Percentiles rank a stretch among this genome's conserved stretches.
These are phyloP conservation scores for Ctenopoma multispine DNA, from an alignment of 2,797 vertebrate genomes.

Conservation along the genomic window DNA sequence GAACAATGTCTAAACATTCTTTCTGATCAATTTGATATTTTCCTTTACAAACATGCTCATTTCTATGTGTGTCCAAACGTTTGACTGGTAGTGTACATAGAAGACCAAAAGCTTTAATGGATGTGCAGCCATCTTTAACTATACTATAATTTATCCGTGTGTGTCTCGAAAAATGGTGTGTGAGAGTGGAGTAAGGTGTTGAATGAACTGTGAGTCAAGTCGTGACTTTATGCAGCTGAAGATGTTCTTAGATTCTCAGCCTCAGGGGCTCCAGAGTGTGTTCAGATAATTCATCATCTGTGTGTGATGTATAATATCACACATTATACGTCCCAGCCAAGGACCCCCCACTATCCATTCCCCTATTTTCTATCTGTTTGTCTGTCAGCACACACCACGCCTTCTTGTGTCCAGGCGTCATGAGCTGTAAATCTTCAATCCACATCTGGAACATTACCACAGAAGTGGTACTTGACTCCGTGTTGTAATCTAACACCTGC, in stretches of 20 bases:
- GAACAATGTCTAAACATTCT: too few relatives aligned
- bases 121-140: neutral
- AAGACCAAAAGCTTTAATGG: neutral
- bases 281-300: constrained; percentile 57
- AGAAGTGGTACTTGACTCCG: constrained; percentile 53
- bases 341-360: neutral
- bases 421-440: constrained; percentile 52
- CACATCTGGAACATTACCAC: constrained; percentile 56
- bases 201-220: constrained; percentile 52
- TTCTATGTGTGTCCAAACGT: too few relatives aligned
- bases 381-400: constrained; percentile 26
- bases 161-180: constrained; percentile 25
- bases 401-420: constrained; percentile 27
- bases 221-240: constrained; percentile 9
- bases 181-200: constrained; percentile 6
- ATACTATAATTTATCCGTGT: neutral
- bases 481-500: constrained; percentile 59
- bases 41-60: too few relatives aligned
- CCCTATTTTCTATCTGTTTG: constrained; percentile 7
- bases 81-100: too few relatives aligned
- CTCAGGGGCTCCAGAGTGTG: constrained; percentile 50
- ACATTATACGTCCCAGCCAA: neutral
- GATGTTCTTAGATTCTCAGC: constrained; percentile 41
- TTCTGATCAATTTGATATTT: too few relatives aligned
- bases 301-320: constrained; percentile 46